Base-by-base conservation (phyloP, 2,113 vertebrate species). In the Rafetus swinhoei region DNA sequence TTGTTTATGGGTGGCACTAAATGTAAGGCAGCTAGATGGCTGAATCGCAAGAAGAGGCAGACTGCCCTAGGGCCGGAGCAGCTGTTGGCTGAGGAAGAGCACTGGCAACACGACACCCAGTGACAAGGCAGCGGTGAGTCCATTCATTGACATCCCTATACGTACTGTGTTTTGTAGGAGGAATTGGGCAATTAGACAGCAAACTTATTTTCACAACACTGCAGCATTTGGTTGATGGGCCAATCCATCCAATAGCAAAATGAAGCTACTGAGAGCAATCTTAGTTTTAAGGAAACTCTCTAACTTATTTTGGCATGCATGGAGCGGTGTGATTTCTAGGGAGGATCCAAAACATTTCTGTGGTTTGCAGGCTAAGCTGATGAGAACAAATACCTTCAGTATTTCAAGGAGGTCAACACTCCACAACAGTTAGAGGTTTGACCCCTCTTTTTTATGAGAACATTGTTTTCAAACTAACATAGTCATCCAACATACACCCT, bases 131-230 rank as follows among this genome's bases (percentile, higher is more conserved):
- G 59, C 11, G 4, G 4, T 13, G 59, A 60, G 24, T 27, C 59
- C 5, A 60, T 24, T 27, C 55, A 16, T 18, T 27, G 2, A 27
- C 24, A 60, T 92, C 95, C 57, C 84, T 94, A 84, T 92, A 18
- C 0, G 35, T 12, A 77, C 79, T 39, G 18, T 0, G 1, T 52
- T 92, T 57, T 93, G 57, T 32, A 32, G 19, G 35, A 90, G 91
- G 85, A 60, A 45, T 85, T 53, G 90, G 84, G 95, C 92, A 92
- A 95, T 95, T 88, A 74, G 91, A 86, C 84, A 94, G 92, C 79
- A 90, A 92, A 89, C 81, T 74, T 2, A 0, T 80, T 95, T 79
- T 52, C 81, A 79, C 89, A 82, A 81, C 79, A 18, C 79, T 87
- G 72, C 89, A 82, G 84, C 79, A 18, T 81, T 87, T 56, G 84